These are phyloP conservation scores for Parotia lawesii DNA, from an alignment of 2,113 vertebrate species.

Conservation along the genomic window DNA sequence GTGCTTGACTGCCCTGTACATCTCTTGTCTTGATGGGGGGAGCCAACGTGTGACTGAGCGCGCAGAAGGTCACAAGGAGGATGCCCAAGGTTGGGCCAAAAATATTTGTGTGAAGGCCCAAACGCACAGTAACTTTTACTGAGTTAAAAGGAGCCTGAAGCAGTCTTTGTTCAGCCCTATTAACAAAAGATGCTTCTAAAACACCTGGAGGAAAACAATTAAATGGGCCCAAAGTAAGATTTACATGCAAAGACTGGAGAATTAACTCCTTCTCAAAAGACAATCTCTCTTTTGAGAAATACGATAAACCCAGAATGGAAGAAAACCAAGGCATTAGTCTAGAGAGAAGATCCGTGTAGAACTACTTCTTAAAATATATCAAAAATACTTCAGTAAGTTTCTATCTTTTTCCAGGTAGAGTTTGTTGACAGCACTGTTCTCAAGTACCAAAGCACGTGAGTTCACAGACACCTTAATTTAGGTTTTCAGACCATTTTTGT, in stretches of 20 bases:
- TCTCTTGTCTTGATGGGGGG: not conserved
- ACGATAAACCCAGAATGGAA: not conserved
- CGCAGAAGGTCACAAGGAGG: not conserved
- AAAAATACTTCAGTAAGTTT: not conserved
- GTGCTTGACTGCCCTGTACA: not conserved
- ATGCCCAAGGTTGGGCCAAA: not conserved
- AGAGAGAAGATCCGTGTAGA: not conserved
- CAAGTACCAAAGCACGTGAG: not conserved
- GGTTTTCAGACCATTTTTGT: not conserved
- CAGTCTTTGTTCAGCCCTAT: not conserved
- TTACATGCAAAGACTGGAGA: not conserved
- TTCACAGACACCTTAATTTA: not conserved
- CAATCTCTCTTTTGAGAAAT: not conserved
- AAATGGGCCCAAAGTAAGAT: not conserved
- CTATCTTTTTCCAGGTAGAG: not conserved
- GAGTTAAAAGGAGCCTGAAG: not conserved
- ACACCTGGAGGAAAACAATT: not conserved
- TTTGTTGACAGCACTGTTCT: not conserved
- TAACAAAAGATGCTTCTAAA: not conserved
- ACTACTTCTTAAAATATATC: not conserved
- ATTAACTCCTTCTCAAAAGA: not conserved
- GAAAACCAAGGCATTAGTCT: not conserved
- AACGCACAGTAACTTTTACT: not conserved
- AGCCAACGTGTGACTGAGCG: fast-evolving
- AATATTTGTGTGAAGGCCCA: not conserved